phyloP scores from a whole-genome alignment of 2,113 vertebrate species.

The Lepus europaeus region DNA sequence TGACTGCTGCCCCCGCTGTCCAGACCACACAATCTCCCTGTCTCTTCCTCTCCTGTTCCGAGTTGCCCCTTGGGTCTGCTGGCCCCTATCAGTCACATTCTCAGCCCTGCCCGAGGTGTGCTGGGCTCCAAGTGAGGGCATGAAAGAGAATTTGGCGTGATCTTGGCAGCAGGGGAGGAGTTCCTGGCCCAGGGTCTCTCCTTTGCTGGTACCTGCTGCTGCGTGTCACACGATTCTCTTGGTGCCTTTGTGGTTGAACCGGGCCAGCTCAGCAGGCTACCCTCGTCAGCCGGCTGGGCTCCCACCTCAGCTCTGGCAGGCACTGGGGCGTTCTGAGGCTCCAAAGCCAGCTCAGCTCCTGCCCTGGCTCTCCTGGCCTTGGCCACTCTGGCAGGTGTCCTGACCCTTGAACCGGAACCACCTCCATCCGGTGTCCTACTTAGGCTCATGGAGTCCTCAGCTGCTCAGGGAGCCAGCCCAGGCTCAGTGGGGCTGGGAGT shows the following conservation, averaged over 20 bases:
- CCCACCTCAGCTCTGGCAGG: neutral
- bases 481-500: too few relatives aligned
- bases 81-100: neutral
- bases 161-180: neutral
- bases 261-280: neutral
- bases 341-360: accelerated
- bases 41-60: neutral
- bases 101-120: neutral
- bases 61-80: neutral
- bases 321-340: neutral
- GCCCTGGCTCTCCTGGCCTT: neutral
- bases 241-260: neutral
- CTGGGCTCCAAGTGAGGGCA: neutral
- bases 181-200: neutral
- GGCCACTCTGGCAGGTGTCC: neutral
- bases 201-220: neutral
- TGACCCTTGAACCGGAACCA: neutral
- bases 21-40: neutral
- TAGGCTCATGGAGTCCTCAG: neutral
- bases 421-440: neutral
- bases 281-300: neutral
- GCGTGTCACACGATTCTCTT: neutral
- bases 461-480: neutral
- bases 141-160: neutral
- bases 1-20: too few relatives aligned